These are phyloP conservation scores for Craseonycteris thonglongyai DNA, from an alignment of 2,113 vertebrate species.

Conservation along the genomic window DNA sequence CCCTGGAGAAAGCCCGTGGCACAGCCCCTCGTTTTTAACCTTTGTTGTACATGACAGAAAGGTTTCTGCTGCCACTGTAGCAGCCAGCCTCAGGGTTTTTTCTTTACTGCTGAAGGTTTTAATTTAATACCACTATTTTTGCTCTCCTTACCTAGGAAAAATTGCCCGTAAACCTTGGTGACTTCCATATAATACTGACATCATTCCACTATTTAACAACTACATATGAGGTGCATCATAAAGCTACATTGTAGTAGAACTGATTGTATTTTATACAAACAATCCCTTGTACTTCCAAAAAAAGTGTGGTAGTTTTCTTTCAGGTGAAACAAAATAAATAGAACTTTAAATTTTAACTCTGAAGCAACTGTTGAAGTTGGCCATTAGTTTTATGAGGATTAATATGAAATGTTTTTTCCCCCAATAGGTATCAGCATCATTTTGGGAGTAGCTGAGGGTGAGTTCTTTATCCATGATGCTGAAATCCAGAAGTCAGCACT, in stretches of 20 bases:
- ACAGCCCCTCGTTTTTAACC: neutral
- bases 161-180: neutral
- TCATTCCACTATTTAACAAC: neutral
- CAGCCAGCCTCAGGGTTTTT: neutral
- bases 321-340: neutral
- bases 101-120: neutral
- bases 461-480: conserved; percentile 97
- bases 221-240: neutral
- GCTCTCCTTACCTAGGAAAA: neutral
- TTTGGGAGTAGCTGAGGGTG: conserved; percentile 96
- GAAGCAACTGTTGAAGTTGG: neutral
- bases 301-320: neutral
- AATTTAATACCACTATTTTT: neutral
- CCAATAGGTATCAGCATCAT: conserved; percentile 95
- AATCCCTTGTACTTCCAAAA: neutral
- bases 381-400: conserved; percentile 3
- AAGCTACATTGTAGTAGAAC: neutral
- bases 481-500: conserved; percentile 99
- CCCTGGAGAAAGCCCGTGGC: neutral
- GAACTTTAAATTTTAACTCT: conserved; percentile 5
- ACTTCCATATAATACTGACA: neutral
- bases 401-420: neutral
- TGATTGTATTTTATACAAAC: neutral
- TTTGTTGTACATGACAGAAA: neutral
- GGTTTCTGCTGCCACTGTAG: neutral